Conservation (phyloP, 30 jellyfish, hydroid and myxozoan species). For the Turritopsis rubra region DNA sequence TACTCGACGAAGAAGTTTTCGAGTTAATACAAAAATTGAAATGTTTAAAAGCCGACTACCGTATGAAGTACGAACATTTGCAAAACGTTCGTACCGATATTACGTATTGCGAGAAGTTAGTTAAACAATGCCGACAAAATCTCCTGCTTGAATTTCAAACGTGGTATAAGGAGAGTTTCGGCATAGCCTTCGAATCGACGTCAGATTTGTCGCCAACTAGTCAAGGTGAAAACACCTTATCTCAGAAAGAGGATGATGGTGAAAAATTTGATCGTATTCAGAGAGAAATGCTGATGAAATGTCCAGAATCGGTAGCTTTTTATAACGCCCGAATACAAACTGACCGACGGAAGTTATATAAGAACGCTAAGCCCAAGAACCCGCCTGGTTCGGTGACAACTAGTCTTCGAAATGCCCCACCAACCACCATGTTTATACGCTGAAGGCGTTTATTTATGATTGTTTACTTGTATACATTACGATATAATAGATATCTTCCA, state of each 20-base stretch:
- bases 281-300: conserved; percentile 49
- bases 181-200: conserved; percentile 37
- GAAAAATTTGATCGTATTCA: conserved; percentile 58
- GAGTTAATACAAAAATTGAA: conserved; percentile 39
- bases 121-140: conserved; percentile 72
- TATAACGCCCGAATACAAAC: conserved; percentile 75
- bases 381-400: conserved; percentile 68
- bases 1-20: conserved; percentile 62
- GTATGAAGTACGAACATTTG: conserved; percentile 45
- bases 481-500: background rate
- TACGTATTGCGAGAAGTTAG: conserved; percentile 56
- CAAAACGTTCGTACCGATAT: conserved; percentile 69
- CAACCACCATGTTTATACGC: background rate
- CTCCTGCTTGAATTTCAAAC: conserved; percentile 63
- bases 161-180: conserved; percentile 81
- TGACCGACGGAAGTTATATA: conserved; percentile 49
- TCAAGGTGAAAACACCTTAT: conserved; percentile 1
- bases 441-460: background rate
- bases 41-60: conserved; percentile 41
- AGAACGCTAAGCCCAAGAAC: conserved; percentile 16
- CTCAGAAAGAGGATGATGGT: conserved; percentile 51
- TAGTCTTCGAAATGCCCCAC: conserved; percentile 57
- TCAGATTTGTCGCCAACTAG: conserved; percentile 21
- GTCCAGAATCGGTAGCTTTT: conserved; percentile 84
- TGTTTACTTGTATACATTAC: background rate